Conservation (phyloP, 2,113 vertebrate species). For the Hirundichthys speculiger region DNA sequence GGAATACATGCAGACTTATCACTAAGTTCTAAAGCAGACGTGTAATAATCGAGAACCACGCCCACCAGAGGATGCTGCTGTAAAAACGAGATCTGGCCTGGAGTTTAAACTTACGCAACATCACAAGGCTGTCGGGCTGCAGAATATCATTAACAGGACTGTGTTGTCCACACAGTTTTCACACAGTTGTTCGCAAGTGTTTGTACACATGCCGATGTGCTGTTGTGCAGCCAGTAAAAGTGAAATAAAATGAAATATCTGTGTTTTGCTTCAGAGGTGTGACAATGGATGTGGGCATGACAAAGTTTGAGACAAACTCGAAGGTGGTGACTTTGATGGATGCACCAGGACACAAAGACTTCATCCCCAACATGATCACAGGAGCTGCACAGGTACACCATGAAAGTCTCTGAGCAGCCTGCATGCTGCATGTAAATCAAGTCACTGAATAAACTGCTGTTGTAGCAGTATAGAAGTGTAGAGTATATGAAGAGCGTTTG, state of each 20-base stretch:
- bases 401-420: background rate
- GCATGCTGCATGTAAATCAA: background rate
- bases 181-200: background rate
- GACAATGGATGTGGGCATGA: constrained; percentile 99
- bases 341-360: constrained; percentile 97
- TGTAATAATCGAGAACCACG: constrained; percentile 21
- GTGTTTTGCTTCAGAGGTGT: constrained; percentile 86
- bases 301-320: constrained; percentile 94
- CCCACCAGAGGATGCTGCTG: constrained; percentile 6
- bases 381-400: constrained; percentile 94
- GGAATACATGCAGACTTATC: constrained; percentile 29
- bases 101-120: background rate
- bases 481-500: too few relatives aligned
- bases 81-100: background rate
- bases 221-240: background rate
- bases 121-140: background rate
- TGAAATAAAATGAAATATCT: constrained; percentile 4
- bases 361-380: constrained; percentile 99
- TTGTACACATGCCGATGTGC: background rate
- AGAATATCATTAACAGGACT: background rate
- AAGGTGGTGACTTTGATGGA: constrained; percentile 98
- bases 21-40: constrained; percentile 32
- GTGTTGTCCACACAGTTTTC: background rate
- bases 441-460: background rate
- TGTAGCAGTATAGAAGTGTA: too few relatives aligned